Base-by-base conservation (phyloP, 2,113 vertebrate species). In the Morone saxatilis region DNA sequence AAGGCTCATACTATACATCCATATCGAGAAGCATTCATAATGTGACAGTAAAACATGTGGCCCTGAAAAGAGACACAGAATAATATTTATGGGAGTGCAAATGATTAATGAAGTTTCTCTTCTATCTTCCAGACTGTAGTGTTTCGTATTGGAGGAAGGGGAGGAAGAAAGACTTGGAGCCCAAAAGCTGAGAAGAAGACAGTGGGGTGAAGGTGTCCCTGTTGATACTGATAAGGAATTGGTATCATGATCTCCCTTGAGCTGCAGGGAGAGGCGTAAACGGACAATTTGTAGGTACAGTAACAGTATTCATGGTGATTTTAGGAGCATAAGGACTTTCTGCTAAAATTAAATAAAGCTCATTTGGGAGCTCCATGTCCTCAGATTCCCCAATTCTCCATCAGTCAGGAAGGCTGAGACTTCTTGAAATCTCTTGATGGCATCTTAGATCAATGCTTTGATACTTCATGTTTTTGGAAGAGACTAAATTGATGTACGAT, bases 61-160 rank as follows among this genome's bases (percentile, higher is more conserved):
- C 2, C 2, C 43, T 47, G 45, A 47, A 47, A 47, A 36, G 11
- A 40, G 17, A 45, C 5, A 57, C 12, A 31, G 10, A 12, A 57
- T 13, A 31, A 31, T 7, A 53, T 53, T 53, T 20, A 25, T 54
- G 20, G 1, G 13, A 17, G 4, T 40, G 14, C 14, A 12, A 47
- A 45, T 59, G 22, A 19, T 50, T 40, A 60, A 70, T 59, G 9
- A 8, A 9, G 3, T 68, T 71, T 75, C 16, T 75, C 13, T 22
- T 76, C 16, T 87, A 8, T 67, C 84, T 86, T 91, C 47, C 89
- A 96, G 95, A 93, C 78, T 95, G 93, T 70, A 60, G 69, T 45
- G 41, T 79, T 67, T 90, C 86, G 9, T 76, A 89, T 71, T 88
- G 87, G 91, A 92, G 84, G 75, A 94, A 89, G 87, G 86, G 77